These are phyloP conservation scores for Spodoptera frugiperda DNA, from an alignment of 1,140 invertebrate species.

Conservation along the genomic window DNA sequence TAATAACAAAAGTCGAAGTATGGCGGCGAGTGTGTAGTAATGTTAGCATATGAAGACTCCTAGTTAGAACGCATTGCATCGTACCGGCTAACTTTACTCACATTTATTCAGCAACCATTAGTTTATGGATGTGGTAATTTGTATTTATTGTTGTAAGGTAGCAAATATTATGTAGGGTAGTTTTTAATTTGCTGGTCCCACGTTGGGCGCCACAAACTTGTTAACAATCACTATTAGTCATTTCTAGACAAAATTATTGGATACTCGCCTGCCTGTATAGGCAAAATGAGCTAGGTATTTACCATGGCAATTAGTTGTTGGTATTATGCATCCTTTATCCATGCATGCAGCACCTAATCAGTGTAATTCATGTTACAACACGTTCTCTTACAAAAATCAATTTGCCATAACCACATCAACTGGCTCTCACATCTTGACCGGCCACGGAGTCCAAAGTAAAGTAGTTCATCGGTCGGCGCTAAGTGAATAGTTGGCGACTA, in stretches of 20 bases:
- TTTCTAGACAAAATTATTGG: no score
- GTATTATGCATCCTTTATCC: no score
- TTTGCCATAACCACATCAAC: slow-evolving; percentile 1
- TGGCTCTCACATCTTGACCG: neutral
- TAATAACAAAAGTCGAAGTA: neutral
- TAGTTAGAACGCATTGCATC: slow-evolving; percentile 36
- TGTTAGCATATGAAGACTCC: slow-evolving; percentile 26
- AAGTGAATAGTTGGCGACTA: slow-evolving; percentile 53
- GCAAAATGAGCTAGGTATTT: no score
- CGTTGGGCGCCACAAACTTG: neutral
- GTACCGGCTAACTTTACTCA: slow-evolving; percentile 25
- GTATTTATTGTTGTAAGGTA: neutral
- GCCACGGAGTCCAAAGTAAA: slow-evolving; percentile 34
- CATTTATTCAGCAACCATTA: neutral
- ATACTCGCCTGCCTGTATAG: no score
- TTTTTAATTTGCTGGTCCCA: no score
- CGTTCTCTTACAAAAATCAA: no score
- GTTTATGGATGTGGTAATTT: slow-evolving; percentile 21
- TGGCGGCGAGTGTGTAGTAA: slow-evolving; percentile 21
- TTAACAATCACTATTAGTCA: no score
- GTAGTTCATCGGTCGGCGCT: slow-evolving; percentile 43
- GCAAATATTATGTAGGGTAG: neutral
- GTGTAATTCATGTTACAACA: no score
- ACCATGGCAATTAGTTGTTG: no score
- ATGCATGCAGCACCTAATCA: no score